Base-by-base conservation (phyloP, 2,888 invertebrate genomes). In the Cordilura impudica region DNA sequence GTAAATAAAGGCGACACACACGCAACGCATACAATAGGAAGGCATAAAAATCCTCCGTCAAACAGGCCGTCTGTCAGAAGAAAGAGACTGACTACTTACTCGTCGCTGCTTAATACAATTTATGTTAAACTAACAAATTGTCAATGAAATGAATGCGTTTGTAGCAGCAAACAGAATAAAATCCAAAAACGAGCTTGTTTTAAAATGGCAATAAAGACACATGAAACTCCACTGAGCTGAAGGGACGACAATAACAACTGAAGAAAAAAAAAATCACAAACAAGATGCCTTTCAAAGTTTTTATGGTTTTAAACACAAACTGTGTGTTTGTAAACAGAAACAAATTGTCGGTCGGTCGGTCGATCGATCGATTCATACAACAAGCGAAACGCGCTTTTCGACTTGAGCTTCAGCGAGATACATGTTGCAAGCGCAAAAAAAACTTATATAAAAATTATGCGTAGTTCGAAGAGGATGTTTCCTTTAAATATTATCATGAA, bases 121-220 rank as follows among this genome's bases (percentile, higher is more conserved):
- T 79, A 79, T 79, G 79, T 79, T 79, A 72, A 79, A 61, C 79
- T 63, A 71, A 79, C 79, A 79, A 79, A 79, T 79, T 79, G 79
- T 79, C 79, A 79, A 79, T 75, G 79, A 67, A 79, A 72, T 63
- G 67, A 71, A 71, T 19, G 69, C 39, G 31, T 53, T 65, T 65
- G 60, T 14, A 66, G 39, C 53, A 39, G 23, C 70, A 63, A 53
- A 47, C 16, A 35, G 43, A 56, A 69, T 66, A 49, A n/a, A 35
- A 60, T 39, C 21, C 35, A 18, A 60, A 74, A 74, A 74, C 60
- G 53, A 67, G 74, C 71, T 67, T 78, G 72, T 78, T 63, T 3
- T 4, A 35, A 66, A 75, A 71, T 71, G 31, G 71, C 61, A 79
- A 79, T 67, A 67, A 71, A 71, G 71, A 71, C 71, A 58, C 79